Conservation (phyloP, 2,888 invertebrate species). For the Philhelius pedissequus region DNA sequence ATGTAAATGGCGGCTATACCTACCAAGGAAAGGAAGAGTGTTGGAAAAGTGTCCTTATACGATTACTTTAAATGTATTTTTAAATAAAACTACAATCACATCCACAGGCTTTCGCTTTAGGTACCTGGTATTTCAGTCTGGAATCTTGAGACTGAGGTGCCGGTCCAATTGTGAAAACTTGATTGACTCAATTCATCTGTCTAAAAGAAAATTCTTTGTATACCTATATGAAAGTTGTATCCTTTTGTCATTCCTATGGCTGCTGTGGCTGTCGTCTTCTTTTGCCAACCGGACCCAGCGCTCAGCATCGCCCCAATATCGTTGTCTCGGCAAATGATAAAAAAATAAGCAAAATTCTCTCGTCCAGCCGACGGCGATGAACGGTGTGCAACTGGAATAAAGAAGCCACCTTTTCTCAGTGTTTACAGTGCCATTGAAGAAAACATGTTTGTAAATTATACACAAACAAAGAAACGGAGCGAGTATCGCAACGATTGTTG, state of each 20-base stretch:
- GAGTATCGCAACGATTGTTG: constrained; percentile 42
- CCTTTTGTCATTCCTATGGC: constrained; percentile 39
- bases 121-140: constrained; percentile 9
- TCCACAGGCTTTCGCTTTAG: constrained; percentile 25
- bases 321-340: constrained; percentile 33
- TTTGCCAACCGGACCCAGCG: neutral
- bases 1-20: too few relatives aligned
- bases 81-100: constrained; percentile 51
- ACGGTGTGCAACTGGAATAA: constrained; percentile 12
- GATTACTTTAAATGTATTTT: too few relatives aligned
- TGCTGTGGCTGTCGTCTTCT: constrained; percentile 25
- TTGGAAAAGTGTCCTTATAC: too few relatives aligned
- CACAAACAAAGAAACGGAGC: constrained; percentile 56
- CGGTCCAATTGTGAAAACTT: constrained; percentile 16
- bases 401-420: constrained; percentile 29
- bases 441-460: constrained; percentile 66
- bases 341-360: constrained; percentile 12
- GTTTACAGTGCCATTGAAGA: constrained; percentile 63
- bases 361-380: constrained; percentile 19
- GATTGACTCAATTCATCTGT: constrained; percentile 10
- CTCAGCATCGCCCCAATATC: neutral
- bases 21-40: too few relatives aligned
- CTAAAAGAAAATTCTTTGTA: constrained; percentile 4
- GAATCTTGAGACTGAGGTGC: neutral
- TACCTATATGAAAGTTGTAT: constrained; percentile 16